Evolutionary conservation across 1,140 invertebrate genomes (phyloP).

Genomic region (Procambarus virginalis): DNA sequence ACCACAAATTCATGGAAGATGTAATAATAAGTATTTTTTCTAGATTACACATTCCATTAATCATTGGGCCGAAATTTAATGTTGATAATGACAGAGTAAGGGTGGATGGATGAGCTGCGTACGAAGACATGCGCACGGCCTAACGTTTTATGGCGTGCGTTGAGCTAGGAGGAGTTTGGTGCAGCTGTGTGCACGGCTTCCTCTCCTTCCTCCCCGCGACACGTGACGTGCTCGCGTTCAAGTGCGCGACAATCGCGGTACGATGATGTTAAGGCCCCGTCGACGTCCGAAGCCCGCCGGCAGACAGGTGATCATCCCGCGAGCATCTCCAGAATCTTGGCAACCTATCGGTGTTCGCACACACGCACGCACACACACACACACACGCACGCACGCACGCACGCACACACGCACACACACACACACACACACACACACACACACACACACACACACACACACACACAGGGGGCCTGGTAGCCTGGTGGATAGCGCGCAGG

Average conservation of each 20-base stretch:
- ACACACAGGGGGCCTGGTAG: too few species aligned
- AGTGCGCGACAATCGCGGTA: too few species aligned
- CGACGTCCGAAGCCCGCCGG: not conserved
- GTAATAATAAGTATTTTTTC: constrained; percentile 66
- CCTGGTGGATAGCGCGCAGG: too few species aligned
- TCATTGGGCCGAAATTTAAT: constrained; percentile 63
- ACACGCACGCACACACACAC: not conserved
- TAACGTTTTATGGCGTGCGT: not conserved
- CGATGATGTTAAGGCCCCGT: too few species aligned
- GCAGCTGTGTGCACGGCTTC: too few species aligned
- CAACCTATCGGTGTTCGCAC: constrained; percentile 41
- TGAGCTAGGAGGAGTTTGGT: not conserved
- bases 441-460: too few species aligned
- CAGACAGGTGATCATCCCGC: not conserved
- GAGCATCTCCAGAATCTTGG: too few species aligned
- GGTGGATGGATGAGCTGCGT: constrained; percentile 47
- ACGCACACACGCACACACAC: too few species aligned
- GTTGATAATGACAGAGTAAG: constrained; percentile 60
- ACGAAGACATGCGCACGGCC: constrained; percentile 30
- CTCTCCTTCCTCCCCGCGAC: too few species aligned
- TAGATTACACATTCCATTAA: constrained; percentile 67
- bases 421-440: too few species aligned
- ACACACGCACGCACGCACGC: too few species aligned
- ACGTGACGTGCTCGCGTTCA: too few species aligned
- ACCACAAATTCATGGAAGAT: constrained; percentile 64